Conservation (phyloP, 2,113 vertebrate species). For the Poeciliopsis retropinna region DNA sequence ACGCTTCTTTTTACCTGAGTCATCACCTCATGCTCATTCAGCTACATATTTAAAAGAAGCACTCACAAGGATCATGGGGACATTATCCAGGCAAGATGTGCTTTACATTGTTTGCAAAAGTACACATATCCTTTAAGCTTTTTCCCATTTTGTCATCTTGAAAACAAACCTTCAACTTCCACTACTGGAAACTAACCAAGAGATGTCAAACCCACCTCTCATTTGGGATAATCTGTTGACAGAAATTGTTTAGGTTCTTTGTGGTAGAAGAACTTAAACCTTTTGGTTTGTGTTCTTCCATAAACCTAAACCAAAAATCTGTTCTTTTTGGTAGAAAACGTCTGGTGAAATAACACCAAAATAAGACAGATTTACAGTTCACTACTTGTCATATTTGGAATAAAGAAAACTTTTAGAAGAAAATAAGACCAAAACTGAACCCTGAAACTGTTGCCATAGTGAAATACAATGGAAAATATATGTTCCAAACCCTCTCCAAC, state of each 20-base stretch:
- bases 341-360: no score
- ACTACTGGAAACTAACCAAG: neutral
- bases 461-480: neutral
- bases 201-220: neutral
- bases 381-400: no score
- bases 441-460: no score
- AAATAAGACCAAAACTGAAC: no score
- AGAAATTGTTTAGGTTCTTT: no score
- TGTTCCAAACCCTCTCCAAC: neutral
- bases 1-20: conserved; percentile 55
- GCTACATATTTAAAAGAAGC: neutral
- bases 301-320: no score
- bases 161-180: neutral
- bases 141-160: neutral
- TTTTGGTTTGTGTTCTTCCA: neutral
- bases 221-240: neutral
- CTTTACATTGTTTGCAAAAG: neutral
- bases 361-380: no score
- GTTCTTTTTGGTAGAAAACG: no score
- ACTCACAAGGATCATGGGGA: neutral
- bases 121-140: neutral
- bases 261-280: no score
- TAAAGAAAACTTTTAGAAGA: no score
- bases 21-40: conserved; percentile 17
- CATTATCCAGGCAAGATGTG: neutral